Base-by-base conservation (phyloP, 2,113 vertebrate genomes). In the Festucalex cinctus region DNA sequence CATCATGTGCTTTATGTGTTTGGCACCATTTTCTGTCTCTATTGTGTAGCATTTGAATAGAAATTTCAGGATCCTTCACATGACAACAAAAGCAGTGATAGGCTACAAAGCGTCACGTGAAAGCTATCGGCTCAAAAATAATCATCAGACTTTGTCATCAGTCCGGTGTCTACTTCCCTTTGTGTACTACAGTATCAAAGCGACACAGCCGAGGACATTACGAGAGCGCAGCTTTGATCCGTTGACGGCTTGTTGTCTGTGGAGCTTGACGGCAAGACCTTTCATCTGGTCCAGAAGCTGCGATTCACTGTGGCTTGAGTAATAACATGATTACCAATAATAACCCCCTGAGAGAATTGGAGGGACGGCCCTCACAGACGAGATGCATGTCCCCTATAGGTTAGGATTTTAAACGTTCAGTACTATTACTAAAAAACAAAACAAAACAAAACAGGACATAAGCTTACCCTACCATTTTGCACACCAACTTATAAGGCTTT, bases 261-360 rank as follows among this genome's bases (percentile, higher is more conserved):
- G 8, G 19, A 61, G 77, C 83, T 79, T 74, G 56, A 70, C 65
- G 66, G 74, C 74, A 59, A n/a, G 79, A 84, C 81, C 86, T 88
- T 88, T 88, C 84, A 89, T 85, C 83, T 66, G 76, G 66, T 70
- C 78, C 66, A 43, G 57, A 77, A 84, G 78, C 82, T 69, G 76
- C 79, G 79, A 86, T 80, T 79, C 69, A 66, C 80, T 85, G 46
- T n/a, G 77, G 63, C 76, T 85, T 76, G 83, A 60, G 77, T 80
- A 87, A 86, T 80, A 79, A 82, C 78, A 89, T 85, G 82, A 87
- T 89, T 85, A 85, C 82, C 85, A 85, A 85, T 88, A 88, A 85
- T 85, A 86, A 82, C 75, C 83, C 85, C 81, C 68, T 32, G 37
- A 75, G 73, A 86, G 73, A 83, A 82, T 59, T 28, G 46, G 54